Percentiles rank a stretch among this genome's conserved stretches.
Conservation (phyloP, 1,140 invertebrate genomes). For the Portunus trituberculatus region DNA sequence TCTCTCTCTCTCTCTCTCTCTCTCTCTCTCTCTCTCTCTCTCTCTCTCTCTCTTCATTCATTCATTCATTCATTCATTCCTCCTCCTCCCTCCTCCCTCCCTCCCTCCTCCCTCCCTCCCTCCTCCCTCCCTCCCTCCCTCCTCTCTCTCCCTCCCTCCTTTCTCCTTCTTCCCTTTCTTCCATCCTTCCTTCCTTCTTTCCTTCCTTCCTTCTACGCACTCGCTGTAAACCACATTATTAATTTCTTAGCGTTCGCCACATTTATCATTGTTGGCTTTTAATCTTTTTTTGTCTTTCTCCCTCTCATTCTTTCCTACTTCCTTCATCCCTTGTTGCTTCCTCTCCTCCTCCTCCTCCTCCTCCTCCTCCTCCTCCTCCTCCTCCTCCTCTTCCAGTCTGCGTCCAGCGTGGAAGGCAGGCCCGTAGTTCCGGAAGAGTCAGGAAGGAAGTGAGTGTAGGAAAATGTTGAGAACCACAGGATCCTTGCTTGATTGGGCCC, state of each 20-base stretch:
- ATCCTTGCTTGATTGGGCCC: neutral
- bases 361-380: neutral
- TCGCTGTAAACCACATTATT: neutral
- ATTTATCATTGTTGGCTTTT: neutral
- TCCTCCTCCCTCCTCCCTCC: neutral
- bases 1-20: neutral
- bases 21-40: neutral
- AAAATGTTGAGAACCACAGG: slow-evolving; percentile 22
- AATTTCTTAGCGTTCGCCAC: neutral
- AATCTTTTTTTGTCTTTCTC: too few species aligned
- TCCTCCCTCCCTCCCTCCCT: neutral
- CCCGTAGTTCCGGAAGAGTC: slow-evolving; percentile 35
- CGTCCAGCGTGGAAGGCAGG: neutral
- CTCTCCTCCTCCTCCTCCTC: neutral
- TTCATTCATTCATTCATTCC: neutral
- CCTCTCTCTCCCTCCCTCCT: neutral
- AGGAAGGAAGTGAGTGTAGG: slow-evolving; percentile 53
- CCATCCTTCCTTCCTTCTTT: neutral
- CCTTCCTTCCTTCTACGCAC: neutral
- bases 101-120: neutral
- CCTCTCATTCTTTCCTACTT: neutral
- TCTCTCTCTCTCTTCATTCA: too few species aligned
- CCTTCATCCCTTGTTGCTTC: neutral
- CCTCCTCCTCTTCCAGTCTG: neutral
- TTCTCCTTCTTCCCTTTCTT: neutral